A percentile compares a stretch with the other conserved stretches of the same genome.
Evolutionary conservation across 92 coral and sea anemone species (phyloP).

Genomic region (Zoanthus gigantus): DNA sequence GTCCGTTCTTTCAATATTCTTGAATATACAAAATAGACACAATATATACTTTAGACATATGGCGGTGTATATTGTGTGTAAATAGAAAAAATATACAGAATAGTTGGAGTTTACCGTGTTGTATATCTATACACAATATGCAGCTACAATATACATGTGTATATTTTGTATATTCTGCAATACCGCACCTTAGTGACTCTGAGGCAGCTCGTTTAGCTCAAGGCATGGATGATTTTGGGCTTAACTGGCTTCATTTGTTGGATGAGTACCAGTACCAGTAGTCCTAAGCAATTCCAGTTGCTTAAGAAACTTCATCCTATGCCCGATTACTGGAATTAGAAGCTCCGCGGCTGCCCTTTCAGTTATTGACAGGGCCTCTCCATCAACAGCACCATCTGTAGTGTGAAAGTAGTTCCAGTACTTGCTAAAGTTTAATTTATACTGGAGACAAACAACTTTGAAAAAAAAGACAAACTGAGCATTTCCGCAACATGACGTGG

Average conservation of each 20-base stretch:
- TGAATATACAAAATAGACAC: too few relatives aligned
- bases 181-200: neutral
- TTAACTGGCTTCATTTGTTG: neutral
- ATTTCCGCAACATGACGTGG: constrained; percentile 30
- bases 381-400: constrained; percentile 46
- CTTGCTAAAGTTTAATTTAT: neutral
- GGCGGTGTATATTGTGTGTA: too few relatives aligned
- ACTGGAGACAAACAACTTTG: neutral
- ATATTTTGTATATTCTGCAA: too few relatives aligned
- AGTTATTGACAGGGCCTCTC: constrained; percentile 21
- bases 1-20: too few relatives aligned
- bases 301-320: constrained; percentile 34
- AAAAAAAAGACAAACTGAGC: constrained; percentile 1
- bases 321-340: constrained; percentile 40
- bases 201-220: neutral
- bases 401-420: constrained; percentile 1
- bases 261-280: neutral
- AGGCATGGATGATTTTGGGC: neutral
- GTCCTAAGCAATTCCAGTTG: constrained; percentile 18
- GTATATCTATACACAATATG: too few relatives aligned
- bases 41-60: too few relatives aligned
- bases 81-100: too few relatives aligned
- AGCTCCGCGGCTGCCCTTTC: constrained; percentile 39
- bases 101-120: too few relatives aligned
- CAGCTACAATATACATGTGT: too few relatives aligned